Percentiles rank a stretch among this genome's conserved stretches.
Evolutionary conservation across 2,113 vertebrate species (phyloP).

Genomic region (Entosphenus tridentatus): DNA sequence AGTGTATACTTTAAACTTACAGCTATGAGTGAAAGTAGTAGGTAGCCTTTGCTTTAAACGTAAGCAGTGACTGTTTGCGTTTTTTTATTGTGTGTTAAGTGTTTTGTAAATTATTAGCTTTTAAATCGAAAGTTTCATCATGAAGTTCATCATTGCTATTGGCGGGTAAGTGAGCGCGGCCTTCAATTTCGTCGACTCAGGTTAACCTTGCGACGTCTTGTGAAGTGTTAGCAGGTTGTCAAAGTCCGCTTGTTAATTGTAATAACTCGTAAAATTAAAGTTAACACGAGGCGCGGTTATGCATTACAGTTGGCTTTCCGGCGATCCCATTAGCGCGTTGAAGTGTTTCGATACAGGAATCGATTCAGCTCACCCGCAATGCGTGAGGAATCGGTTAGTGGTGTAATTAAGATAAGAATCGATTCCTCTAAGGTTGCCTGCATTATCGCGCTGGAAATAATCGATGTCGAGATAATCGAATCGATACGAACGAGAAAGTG

Average conservation of each 20-base stretch:
- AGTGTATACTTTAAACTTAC: constrained; percentile 1
- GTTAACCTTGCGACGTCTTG: neutral
- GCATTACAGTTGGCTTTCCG: neutral
- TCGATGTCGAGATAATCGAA: no score
- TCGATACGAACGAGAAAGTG: no score
- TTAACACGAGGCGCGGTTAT: neutral
- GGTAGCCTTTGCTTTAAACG: constrained; percentile 27
- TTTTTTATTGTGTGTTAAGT: constrained; percentile 20
- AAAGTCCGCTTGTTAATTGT: neutral
- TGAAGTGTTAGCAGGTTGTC: neutral
- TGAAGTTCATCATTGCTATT: constrained; percentile 66
- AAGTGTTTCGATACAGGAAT: no score
- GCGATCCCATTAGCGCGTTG: neutral
- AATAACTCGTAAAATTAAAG: neutral
- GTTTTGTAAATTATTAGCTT: constrained; percentile 7
- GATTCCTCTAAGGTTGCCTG: no score
- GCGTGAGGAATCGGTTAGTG: no score
- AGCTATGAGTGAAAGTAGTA: constrained; percentile 29
- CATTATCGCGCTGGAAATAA: no score
- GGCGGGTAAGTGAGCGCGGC: constrained; percentile 49
- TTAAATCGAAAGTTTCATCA: constrained; percentile 12
- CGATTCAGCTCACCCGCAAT: no score
- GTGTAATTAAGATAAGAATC: no score
- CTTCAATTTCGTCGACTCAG: neutral
- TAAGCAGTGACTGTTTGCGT: constrained; percentile 21